Percentiles rank a stretch among this genome's conserved stretches.
Evolutionary conservation across 1,140 invertebrate genomes (phyloP).

Genomic region (Drosophila littoralis): DNA sequence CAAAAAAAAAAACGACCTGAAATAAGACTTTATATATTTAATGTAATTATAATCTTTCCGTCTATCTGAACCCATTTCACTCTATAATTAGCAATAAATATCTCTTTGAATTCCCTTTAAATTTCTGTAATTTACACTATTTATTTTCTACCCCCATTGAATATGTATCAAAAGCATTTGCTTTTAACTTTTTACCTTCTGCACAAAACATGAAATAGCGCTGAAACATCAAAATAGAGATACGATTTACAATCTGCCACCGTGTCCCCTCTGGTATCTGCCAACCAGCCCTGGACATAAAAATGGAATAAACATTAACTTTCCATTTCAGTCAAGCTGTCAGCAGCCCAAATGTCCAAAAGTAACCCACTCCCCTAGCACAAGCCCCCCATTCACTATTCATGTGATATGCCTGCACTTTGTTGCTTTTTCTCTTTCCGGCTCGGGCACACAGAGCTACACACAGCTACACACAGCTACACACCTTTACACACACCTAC

Average conservation of each 20-base stretch:
- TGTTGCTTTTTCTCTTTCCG: conserved; percentile 34
- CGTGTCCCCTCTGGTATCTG: neutral
- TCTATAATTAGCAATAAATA: neutral
- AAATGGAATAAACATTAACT: conserved; percentile 51
- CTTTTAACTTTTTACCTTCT: conserved; percentile 25
- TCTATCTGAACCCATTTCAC: neutral
- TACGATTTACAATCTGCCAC: conserved; percentile 12
- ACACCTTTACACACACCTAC: conserved; percentile 10
- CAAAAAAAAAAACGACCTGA: no score
- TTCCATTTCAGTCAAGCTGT: conserved; percentile 56
- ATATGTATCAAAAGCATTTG: conserved; percentile 26
- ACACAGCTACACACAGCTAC: conserved; percentile 2
- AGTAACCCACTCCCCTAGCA: neutral
- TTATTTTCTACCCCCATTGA: neutral
- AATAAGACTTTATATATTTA: no score
- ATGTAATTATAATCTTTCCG: no score
- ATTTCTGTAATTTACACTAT: neutral
- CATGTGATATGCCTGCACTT: conserved; percentile 30
- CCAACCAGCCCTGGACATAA: conserved; percentile 6
- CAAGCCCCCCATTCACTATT: conserved; percentile 6
- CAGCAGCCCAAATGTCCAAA: conserved; percentile 40
- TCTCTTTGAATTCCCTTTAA: neutral
- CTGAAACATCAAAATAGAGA: conserved; percentile 28
- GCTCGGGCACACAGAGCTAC: neutral
- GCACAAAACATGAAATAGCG: conserved; percentile 34